Evolutionary conservation across 1,140 invertebrate genomes (phyloP), one percentile per base, ranked within the genome.

Genomic region (Oedothorax gibbosus): DNA sequence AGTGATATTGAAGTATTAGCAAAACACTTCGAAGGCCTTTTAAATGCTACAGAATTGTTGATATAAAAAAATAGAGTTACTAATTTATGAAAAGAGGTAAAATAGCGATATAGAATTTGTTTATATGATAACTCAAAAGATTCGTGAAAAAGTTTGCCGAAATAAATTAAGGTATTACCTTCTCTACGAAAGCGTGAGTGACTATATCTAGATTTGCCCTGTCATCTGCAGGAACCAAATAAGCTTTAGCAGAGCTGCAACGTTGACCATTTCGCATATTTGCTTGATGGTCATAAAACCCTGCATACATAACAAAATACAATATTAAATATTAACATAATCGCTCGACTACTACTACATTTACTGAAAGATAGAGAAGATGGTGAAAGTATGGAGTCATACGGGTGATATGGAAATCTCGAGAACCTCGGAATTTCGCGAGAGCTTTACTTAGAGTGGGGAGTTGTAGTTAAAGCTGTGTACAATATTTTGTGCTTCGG

Each of bases 221-320:
- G 6, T 95, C 90, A 57, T 95, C 91, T 0, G 94, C 94, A 0
- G 97, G 96, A 85, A 95, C 90, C 0, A 99, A 90, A 87, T 98
- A 99, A 0, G 96, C 97, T 90, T 96, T 96, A 0, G 95, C 93
- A 0, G 96, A 95, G 15, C 95, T 97, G 89, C 97, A 98, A 7
- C 98, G 91, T 53, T 94, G 94, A 0, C 97, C 97, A 72, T 86
- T 60, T 82, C 95, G 92, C 73, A 95, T 95, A 0, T 96, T 98
- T 8, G 94, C 97, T 91, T 97, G 97, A 1, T 94, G 64, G 49
- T 79, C 69, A 8, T 53, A 54, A 60, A 88, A 87, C 20, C 71
- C 87, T 82, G 20, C 12, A 51, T 5, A 66, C 6, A 66, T 21
- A 15, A 15, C 7, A 66, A 60, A n/a, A 4, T 14, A 60, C 5